Evolutionary conservation across 2,888 invertebrate genomes (phyloP), one percentile per base, ranked within the genome.

Genomic region (Tethea ocularis): DNA sequence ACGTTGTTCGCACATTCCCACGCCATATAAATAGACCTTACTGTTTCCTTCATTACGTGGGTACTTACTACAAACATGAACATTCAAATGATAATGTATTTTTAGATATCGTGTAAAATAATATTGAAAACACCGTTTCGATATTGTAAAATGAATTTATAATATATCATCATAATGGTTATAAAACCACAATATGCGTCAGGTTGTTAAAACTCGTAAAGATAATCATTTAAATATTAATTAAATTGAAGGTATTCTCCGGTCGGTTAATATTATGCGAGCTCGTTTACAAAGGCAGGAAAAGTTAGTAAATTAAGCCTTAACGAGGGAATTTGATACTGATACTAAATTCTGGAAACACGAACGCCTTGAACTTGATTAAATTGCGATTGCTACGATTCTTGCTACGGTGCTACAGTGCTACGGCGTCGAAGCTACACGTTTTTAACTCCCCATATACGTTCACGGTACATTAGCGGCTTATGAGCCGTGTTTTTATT

Each of bases 1-100:
- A 41, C 20, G 20, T 46, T 46, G 20, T n/a, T 61, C 61, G 51
- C 57, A 58, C 58, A 59, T 15, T 62, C 59, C 51, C 57, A 58
- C 58, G 58, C 52, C 53, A 62, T 68, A 63, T 64, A 58, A 65
- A 58, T 58, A 68, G 54, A 59, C 51, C 46, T 66, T 38, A 36
- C 60, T 33, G 62, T 61, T 41, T 57, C 36, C 57, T 51, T 51
- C 36, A 51, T 51, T 26, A n/a, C 15, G 52, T 17, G 7, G 41
- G 2, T 41, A 17, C 15, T 3, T 2, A 20, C 4, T 1, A n/a
- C 10, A 7, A n/a, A 38, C 36, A 11, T 36, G 15, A 13, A 15
- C 13, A 36, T 3, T 13, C 36, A 15, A 36, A 36, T 36, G 13
- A 3, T 2, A 36, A 36, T 36, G 13, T 13, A 36, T 2, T 15